Percentiles rank a stretch among this genome's conserved stretches.
These are phyloP conservation scores for Aythya baeri DNA, from an alignment of 2,113 vertebrate species.

Conservation along the genomic window DNA sequence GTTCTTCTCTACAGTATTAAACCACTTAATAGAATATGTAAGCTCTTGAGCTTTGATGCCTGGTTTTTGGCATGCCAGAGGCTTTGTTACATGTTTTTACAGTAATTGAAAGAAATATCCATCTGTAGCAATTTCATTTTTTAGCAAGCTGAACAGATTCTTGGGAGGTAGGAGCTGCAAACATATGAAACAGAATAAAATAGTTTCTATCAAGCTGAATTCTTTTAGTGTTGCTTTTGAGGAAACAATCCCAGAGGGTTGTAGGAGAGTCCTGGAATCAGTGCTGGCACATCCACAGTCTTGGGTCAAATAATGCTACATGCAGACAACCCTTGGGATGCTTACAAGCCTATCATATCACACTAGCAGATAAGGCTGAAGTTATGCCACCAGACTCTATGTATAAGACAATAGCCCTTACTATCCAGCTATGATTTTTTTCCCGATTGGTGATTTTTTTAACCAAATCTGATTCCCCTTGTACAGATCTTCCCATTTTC, in stretches of 20 bases:
- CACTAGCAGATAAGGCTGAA: not conserved
- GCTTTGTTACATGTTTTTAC: constrained; percentile 67
- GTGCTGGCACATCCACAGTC: not conserved
- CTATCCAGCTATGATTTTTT: not conserved
- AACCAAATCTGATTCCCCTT: not conserved
- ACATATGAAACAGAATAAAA: constrained; percentile 57
- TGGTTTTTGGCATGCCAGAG: constrained; percentile 60
- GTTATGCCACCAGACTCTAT: not conserved
- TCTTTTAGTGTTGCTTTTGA: constrained; percentile 60
- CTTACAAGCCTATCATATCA: not conserved
- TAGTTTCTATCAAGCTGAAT: constrained; percentile 40
- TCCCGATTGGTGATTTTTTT: not conserved
- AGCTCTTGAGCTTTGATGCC: constrained; percentile 65
- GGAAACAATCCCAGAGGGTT: constrained; percentile 41
- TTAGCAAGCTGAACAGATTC: constrained; percentile 65
- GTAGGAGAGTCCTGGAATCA: not conserved
- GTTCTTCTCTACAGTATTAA: constrained; percentile 57
- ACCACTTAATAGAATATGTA: constrained; percentile 65
- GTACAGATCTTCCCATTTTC: not conserved
- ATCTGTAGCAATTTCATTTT: constrained; percentile 65
- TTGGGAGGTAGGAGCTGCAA: constrained; percentile 51
- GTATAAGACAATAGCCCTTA: not conserved
- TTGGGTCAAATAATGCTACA: not conserved
- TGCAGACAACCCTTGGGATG: not conserved
- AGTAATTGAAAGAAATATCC: constrained; percentile 69